Percentiles rank a stretch among this genome's conserved stretches.
phyloP scores from a whole-genome alignment of 1,140 invertebrate genomes.

The Melanaphis sacchari region DNA sequence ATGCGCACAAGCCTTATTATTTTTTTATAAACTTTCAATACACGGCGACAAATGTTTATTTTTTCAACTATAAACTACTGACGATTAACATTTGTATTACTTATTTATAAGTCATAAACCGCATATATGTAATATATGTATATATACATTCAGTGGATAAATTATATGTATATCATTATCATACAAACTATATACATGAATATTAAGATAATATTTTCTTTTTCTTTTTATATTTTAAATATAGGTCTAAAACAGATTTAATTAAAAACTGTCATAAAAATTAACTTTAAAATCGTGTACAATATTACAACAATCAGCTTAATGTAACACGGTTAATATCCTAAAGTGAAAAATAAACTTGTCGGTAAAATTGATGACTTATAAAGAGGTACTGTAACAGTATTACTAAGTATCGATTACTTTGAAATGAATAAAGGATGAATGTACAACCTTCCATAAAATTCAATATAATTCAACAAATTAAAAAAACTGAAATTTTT shows the following conservation, averaged over 20 bases:
- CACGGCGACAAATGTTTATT: not conserved
- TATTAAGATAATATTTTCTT: not conserved
- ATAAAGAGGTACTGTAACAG: not conserved
- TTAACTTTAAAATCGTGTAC: not conserved
- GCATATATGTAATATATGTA: not conserved
- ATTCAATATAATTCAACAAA: not conserved
- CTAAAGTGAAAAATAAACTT: not conserved
- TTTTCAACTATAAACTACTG: not conserved
- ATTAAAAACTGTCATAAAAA: not conserved
- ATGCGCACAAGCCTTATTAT: not conserved
- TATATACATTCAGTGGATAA: not conserved
- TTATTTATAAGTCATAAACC: not conserved
- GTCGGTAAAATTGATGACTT: not conserved
- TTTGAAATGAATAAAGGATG: not conserved
- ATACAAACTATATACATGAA: not conserved
- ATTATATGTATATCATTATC: not conserved
- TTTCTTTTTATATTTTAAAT: not conserved
- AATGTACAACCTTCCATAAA: not conserved
- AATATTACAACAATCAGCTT: not conserved
- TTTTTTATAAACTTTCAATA: not conserved
- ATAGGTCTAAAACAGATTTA: not conserved
- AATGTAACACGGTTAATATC: not conserved
- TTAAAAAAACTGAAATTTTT: not conserved
- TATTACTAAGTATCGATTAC: not conserved
- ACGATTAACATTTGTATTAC: conserved; percentile 18